phyloP scores from a whole-genome alignment of 2,113 vertebrate genomes.

The Cathartes aura region DNA sequence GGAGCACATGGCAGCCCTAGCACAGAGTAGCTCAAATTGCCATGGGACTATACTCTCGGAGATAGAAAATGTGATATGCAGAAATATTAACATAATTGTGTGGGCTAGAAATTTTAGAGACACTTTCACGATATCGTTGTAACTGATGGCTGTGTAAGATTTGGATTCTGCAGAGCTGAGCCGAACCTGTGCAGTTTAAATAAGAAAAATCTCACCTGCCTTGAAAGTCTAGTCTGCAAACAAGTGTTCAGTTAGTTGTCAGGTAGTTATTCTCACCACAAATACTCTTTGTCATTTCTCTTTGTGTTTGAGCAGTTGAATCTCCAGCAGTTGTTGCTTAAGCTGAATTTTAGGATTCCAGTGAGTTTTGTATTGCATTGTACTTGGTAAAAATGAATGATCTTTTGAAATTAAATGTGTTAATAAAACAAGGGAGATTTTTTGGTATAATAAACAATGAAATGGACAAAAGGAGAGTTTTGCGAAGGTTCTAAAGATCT shows the following conservation, averaged over 20 bases:
- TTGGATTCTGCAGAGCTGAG: background rate
- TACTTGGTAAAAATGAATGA: background rate
- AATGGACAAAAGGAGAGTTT: background rate
- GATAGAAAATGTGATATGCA: background rate
- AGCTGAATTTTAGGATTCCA: background rate
- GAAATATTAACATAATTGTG: background rate
- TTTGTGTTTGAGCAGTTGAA: background rate
- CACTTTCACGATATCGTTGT: background rate
- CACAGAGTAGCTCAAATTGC: background rate
- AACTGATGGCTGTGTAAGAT: background rate
- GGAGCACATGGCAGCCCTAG: background rate
- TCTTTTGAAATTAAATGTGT: background rate
- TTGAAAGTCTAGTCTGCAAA: background rate
- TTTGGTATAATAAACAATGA: background rate
- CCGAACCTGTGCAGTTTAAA: background rate
- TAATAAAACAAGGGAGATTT: background rate
- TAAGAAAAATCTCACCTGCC: background rate
- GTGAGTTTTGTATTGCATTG: background rate
- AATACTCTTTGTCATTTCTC: background rate
- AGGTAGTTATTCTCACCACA: background rate
- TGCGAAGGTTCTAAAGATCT: background rate
- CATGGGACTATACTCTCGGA: fast-evolving
- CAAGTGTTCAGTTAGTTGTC: background rate
- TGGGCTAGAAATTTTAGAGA: background rate
- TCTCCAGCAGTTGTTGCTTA: background rate